phyloP scores from a whole-genome alignment of 2,113 vertebrate species.

The Blennius ocellaris region DNA sequence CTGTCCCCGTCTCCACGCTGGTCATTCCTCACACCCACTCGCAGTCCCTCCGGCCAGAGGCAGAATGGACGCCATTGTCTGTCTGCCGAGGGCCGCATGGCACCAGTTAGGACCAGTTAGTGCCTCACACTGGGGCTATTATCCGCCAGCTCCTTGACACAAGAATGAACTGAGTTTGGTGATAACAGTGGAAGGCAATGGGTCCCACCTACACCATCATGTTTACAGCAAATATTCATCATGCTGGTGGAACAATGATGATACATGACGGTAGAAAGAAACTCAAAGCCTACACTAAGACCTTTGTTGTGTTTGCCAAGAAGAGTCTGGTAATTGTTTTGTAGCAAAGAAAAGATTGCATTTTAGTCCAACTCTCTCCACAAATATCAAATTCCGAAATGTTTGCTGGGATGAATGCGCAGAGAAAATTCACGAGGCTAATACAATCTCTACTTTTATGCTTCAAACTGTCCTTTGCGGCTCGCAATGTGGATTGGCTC shows the following conservation, averaged over 20 bases:
- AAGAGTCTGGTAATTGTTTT: too few species aligned
- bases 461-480: too few species aligned
- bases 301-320: too few species aligned
- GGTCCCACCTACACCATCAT: constrained; percentile 27
- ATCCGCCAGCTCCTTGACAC: constrained; percentile 67
- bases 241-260: constrained; percentile 1
- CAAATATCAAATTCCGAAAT: too few species aligned
- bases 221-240: constrained; percentile 26
- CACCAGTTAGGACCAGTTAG: constrained; percentile 69
- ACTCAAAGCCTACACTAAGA: too few species aligned
- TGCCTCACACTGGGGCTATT: constrained; percentile 81
- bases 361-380: neutral
- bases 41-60: constrained; percentile 49
- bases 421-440: too few species aligned
- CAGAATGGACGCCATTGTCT: constrained; percentile 90
- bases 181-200: constrained; percentile 11
- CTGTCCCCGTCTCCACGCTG: constrained; percentile 64
- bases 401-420: too few species aligned
- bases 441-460: too few species aligned
- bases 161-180: constrained; percentile 19
- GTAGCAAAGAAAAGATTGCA: neutral
- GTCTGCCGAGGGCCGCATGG: constrained; percentile 69
- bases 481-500: too few species aligned
- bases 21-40: constrained; percentile 80
- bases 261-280: neutral